These are phyloP conservation scores for Sitodiplosis mosellana DNA, from an alignment of 1,140 invertebrate species.

Conservation along the genomic window DNA sequence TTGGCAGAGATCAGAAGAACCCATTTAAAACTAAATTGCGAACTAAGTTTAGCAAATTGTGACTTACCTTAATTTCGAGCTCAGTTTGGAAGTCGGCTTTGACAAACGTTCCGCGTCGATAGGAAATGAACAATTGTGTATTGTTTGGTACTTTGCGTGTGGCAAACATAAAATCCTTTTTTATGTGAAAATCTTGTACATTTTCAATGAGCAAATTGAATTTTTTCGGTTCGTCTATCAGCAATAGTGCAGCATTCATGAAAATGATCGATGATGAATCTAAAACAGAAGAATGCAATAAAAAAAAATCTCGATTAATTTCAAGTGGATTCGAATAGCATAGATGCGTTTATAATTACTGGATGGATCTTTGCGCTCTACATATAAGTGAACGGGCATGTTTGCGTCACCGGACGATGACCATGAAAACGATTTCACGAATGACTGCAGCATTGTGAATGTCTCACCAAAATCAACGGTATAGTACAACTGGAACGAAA, in stretches of 20 bases:
- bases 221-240: constrained; percentile 21
- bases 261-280: constrained; percentile 5
- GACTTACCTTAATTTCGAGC: constrained; percentile 33
- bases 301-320: background rate
- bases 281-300: background rate
- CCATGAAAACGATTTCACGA: constrained; percentile 63
- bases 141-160: constrained; percentile 34
- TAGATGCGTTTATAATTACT: constrained; percentile 14
- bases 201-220: constrained; percentile 38
- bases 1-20: too few relatives aligned
- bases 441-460: constrained; percentile 45
- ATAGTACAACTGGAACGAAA: constrained; percentile 43
- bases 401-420: constrained; percentile 26
- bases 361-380: constrained; percentile 47
- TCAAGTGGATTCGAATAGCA: background rate
- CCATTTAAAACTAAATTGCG: too few relatives aligned
- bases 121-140: constrained; percentile 60
- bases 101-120: constrained; percentile 47
- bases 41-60: too few relatives aligned
- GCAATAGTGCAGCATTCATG: constrained; percentile 3
- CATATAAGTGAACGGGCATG: constrained; percentile 34
- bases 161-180: constrained; percentile 71
- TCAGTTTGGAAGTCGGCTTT: constrained; percentile 56
- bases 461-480: constrained; percentile 52
- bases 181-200: constrained; percentile 64